A percentile compares a stretch with the other conserved stretches of the same genome.
Conservation (phyloP, 92 coral and sea anemone species). For the Siderastrea radians region DNA sequence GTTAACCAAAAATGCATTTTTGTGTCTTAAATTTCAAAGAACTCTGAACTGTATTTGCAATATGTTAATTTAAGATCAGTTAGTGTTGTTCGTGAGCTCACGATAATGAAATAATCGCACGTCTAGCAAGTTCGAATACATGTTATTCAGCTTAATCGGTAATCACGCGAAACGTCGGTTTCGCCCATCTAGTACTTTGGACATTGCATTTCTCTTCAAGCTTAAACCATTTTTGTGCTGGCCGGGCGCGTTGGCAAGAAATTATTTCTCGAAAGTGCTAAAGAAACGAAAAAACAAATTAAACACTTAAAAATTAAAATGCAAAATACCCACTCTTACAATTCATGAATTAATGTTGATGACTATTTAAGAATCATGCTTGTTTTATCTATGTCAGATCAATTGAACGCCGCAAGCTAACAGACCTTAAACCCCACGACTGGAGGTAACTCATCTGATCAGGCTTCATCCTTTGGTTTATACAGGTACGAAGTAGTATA, state of each 20-base stretch:
- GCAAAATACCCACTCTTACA: not conserved
- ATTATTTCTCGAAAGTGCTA: not conserved
- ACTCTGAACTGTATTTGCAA: too few species aligned
- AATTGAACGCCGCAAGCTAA: not conserved
- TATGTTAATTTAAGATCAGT: not conserved
- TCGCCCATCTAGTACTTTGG: not conserved
- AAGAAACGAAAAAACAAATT: not conserved
- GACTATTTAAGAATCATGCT: not conserved
- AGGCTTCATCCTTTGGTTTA: not conserved
- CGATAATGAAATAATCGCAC: not conserved
- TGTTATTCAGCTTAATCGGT: too few species aligned
- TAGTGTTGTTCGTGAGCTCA: not conserved
- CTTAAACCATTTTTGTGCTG: not conserved
- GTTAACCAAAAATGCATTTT: too few species aligned
- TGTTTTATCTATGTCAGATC: conserved; percentile 3
- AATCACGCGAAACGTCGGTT: not conserved
- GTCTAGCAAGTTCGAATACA: not conserved
- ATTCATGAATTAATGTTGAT: not conserved
- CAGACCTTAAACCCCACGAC: not conserved
- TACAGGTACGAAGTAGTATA: not conserved
- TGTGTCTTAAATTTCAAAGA: too few species aligned
- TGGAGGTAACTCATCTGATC: not conserved
- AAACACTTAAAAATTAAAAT: not conserved
- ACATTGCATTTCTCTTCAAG: not conserved
- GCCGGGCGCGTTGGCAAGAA: too few species aligned